Conservation (phyloP, 2,113 vertebrate genomes). For the Peromyscus maniculatus region DNA sequence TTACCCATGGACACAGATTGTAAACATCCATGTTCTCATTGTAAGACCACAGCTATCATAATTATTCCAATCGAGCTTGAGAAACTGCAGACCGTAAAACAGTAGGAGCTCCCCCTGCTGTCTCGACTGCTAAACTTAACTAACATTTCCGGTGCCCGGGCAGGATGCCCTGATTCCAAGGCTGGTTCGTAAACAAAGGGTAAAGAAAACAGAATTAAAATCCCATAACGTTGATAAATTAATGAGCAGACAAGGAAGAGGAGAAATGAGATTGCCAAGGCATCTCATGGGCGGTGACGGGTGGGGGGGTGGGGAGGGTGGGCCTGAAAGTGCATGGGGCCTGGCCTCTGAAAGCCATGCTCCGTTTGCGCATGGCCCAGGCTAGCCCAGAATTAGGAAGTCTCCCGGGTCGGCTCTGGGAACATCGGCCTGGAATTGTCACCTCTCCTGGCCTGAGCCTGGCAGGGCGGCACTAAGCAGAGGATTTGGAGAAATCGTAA, state of each 20-base stretch:
- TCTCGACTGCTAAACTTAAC: conserved; percentile 73
- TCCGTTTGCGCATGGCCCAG: neutral
- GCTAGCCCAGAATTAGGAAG: neutral
- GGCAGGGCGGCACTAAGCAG: conserved; percentile 46
- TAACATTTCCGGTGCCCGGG: conserved; percentile 64
- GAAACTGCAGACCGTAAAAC: conserved; percentile 56
- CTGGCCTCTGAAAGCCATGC: neutral
- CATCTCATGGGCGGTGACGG: neutral
- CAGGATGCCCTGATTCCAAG: conserved; percentile 65
- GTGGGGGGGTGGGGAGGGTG: neutral
- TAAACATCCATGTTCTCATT: conserved; percentile 65
- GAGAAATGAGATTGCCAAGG: neutral
- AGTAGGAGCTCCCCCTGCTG: conserved; percentile 86
- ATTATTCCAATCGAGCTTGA: conserved; percentile 59
- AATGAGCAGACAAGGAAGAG: neutral
- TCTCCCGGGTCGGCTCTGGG: neutral
- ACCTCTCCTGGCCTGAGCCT: neutral
- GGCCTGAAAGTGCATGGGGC: neutral
- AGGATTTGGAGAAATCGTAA: conserved; percentile 71
- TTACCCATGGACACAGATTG: conserved; percentile 20
- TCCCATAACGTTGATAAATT: conserved; percentile 47
- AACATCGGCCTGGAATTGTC: neutral
- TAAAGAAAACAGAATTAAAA: conserved; percentile 80
- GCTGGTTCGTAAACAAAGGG: conserved; percentile 75
- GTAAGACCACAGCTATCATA: conserved; percentile 51